These are phyloP conservation scores for Condylura cristata DNA, from an alignment of 2,113 vertebrate species.

Conservation along the genomic window DNA sequence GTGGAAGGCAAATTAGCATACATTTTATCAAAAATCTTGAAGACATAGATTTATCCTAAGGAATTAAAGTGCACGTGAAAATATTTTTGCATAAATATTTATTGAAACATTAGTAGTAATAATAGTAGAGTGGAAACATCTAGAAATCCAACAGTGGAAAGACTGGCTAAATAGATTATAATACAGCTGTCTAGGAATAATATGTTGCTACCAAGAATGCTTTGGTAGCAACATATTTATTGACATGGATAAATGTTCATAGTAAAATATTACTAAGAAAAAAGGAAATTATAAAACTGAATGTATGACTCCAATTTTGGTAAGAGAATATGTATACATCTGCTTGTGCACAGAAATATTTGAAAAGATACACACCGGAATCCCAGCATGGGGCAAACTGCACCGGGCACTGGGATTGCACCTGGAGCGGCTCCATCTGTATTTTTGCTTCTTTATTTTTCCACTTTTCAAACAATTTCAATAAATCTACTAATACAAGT, in stretches of 20 bases:
- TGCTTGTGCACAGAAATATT: background rate
- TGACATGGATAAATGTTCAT: background rate
- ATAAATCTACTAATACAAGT: background rate
- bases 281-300: background rate
- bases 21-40: background rate
- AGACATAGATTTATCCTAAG: background rate
- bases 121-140: background rate
- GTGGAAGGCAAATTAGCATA: background rate
- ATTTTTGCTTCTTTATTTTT: constrained; percentile 34
- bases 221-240: background rate
- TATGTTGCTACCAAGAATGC: background rate
- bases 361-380: background rate
- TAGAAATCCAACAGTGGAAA: background rate
- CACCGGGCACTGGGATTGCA: background rate
- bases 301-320: background rate
- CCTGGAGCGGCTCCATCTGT: background rate
- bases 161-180: background rate
- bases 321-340: background rate
- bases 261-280: constrained; percentile 8
- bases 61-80: background rate
- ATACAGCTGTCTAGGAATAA: background rate
- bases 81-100: background rate
- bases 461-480: constrained; percentile 7
- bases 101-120: background rate
- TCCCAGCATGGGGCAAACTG: background rate